phyloP scores from a whole-genome alignment of 2,888 invertebrate species.

The Brachyptera putata region DNA sequence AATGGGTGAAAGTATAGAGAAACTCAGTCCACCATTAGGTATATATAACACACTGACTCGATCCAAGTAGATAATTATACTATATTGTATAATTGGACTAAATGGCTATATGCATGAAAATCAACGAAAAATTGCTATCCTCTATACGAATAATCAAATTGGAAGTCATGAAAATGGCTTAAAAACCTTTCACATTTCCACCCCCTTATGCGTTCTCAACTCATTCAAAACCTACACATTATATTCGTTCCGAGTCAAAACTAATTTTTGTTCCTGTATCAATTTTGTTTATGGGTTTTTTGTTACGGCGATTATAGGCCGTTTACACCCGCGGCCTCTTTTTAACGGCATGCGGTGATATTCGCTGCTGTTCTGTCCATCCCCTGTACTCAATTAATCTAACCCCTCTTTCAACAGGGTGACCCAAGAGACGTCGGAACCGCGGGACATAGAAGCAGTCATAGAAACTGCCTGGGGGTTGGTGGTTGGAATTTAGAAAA shows the following conservation, averaged over 20 bases:
- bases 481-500: too few species aligned
- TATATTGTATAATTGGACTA: constrained; percentile 19
- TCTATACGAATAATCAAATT: constrained; percentile 30
- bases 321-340: constrained; percentile 23
- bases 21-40: neutral
- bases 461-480: too few species aligned
- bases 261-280: constrained; percentile 27
- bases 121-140: constrained; percentile 23
- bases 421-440: neutral
- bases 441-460: too few species aligned
- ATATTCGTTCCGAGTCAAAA: constrained; percentile 16
- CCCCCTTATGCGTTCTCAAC: neutral
- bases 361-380: constrained; percentile 14
- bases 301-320: constrained; percentile 29
- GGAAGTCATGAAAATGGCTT: constrained; percentile 30
- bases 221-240: neutral
- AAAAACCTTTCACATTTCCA: constrained; percentile 15
- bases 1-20: neutral
- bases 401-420: constrained; percentile 16
- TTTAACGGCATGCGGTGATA: constrained; percentile 22
- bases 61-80: neutral
- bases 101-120: constrained; percentile 15
- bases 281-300: constrained; percentile 33
- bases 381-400: constrained; percentile 27
- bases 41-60: neutral